These are phyloP conservation scores for Scarus forsteni DNA, from an alignment of 2,797 vertebrate species.

Conservation along the genomic window DNA sequence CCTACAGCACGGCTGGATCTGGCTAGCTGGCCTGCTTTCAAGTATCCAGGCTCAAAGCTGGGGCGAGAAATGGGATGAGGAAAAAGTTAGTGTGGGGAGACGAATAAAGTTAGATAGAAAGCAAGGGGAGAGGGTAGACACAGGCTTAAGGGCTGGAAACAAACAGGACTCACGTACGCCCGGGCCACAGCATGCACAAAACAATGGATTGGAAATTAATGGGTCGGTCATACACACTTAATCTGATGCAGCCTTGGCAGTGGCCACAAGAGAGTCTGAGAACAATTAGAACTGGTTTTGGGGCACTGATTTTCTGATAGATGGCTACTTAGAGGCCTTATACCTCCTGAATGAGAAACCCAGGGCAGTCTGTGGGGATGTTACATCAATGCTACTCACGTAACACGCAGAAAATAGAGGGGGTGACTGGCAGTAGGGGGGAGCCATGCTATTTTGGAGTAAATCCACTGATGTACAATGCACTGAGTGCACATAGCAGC, in stretches of 20 bases:
- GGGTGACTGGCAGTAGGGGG: constrained; percentile 57
- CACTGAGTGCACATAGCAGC: constrained; percentile 59
- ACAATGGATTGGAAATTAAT: constrained; percentile 72
- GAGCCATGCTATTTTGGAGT: constrained; percentile 70
- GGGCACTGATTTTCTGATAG: constrained; percentile 78
- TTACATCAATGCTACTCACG: constrained; percentile 78
- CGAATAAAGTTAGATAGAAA: constrained; percentile 41
- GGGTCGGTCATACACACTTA: constrained; percentile 71
- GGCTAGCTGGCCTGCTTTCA: constrained; percentile 54
- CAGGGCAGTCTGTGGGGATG: constrained; percentile 60
- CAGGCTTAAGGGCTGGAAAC: constrained; percentile 40
- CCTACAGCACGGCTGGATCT: constrained; percentile 47
- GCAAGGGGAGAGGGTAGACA: constrained; percentile 10
- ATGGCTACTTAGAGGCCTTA: constrained; percentile 74
- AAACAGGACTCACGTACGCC: constrained; percentile 41
- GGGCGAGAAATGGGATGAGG: constrained; percentile 4
- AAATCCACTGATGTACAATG: constrained; percentile 70
- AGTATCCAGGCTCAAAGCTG: constrained; percentile 35
- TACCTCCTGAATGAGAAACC: constrained; percentile 76
- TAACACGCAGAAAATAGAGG: constrained; percentile 73
- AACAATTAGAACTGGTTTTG: constrained; percentile 79
- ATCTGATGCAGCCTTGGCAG: constrained; percentile 68
- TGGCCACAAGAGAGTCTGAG: constrained; percentile 68
- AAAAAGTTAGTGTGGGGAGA: constrained; percentile 33
- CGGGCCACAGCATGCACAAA: constrained; percentile 44